Evolutionary conservation across 2,113 vertebrate species (phyloP).

Genomic region (Centrocercus urophasianus): DNA sequence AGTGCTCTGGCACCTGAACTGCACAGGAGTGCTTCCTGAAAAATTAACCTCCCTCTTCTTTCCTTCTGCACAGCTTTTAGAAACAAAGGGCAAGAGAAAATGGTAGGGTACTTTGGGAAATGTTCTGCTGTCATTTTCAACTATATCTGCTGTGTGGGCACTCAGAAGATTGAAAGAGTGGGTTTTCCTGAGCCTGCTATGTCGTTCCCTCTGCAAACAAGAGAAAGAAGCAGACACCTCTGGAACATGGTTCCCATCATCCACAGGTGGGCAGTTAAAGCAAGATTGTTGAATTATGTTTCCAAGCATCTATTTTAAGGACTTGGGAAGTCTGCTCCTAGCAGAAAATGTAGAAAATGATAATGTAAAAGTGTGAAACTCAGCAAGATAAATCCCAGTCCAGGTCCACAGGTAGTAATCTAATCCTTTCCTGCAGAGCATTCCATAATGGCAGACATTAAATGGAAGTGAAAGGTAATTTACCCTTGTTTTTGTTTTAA

Average conservation of each 20-base stretch:
- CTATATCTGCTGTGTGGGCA: fast-evolving
- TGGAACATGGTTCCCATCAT: background rate
- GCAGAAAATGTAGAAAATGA: background rate
- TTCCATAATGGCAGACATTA: background rate
- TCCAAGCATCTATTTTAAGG: background rate
- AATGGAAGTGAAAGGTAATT: background rate
- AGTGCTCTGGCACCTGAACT: background rate
- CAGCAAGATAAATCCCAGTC: background rate
- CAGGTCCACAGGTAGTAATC: background rate
- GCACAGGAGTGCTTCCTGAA: background rate
- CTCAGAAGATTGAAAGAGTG: background rate
- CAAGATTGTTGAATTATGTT: background rate
- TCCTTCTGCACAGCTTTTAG: background rate
- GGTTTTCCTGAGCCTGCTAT: background rate
- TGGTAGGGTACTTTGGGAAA: background rate
- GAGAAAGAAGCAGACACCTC: background rate
- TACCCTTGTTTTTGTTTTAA: background rate
- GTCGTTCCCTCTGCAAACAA: background rate
- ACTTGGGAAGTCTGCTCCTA: background rate
- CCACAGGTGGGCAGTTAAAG: background rate
- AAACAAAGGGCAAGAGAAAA: background rate
- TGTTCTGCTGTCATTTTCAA: background rate
- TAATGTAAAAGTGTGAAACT: background rate
- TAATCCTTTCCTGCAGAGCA: background rate
- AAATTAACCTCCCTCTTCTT: background rate